These are phyloP conservation scores for Drosophila mayri DNA, from an alignment of 1,140 invertebrate species.

Conservation along the genomic window DNA sequence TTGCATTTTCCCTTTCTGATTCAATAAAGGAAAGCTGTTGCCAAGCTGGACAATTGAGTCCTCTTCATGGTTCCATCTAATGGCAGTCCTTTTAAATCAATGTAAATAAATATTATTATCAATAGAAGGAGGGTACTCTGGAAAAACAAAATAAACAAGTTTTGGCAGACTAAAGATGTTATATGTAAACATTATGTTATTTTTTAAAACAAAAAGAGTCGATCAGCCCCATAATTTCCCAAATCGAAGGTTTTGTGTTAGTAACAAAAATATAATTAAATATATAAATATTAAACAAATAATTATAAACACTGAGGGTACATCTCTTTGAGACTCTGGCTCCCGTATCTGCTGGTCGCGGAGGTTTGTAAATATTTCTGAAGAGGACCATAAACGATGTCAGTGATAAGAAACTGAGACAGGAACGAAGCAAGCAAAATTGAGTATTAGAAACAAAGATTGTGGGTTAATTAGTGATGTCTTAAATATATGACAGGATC, in stretches of 20 bases:
- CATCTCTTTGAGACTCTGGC: not conserved
- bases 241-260: too few species aligned
- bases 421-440: not conserved
- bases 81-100: not conserved
- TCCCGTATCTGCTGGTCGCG: not conserved
- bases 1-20: not conserved
- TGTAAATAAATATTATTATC: not conserved
- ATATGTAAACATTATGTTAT: too few species aligned
- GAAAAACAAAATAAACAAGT: not conserved
- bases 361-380: constrained; percentile 1
- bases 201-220: too few species aligned
- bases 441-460: not conserved
- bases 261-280: not conserved
- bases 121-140: not conserved
- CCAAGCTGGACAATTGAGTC: not conserved
- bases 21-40: not conserved
- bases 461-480: not conserved
- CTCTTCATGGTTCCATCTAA: not conserved
- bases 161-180: not conserved
- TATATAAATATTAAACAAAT: not conserved
- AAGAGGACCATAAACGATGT: constrained; percentile 2
- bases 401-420: not conserved
- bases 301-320: not conserved
- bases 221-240: too few species aligned
- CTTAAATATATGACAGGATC: constrained; percentile 3